Conservation (phyloP, 2,113 vertebrate species). For the Leucosticte australis region DNA sequence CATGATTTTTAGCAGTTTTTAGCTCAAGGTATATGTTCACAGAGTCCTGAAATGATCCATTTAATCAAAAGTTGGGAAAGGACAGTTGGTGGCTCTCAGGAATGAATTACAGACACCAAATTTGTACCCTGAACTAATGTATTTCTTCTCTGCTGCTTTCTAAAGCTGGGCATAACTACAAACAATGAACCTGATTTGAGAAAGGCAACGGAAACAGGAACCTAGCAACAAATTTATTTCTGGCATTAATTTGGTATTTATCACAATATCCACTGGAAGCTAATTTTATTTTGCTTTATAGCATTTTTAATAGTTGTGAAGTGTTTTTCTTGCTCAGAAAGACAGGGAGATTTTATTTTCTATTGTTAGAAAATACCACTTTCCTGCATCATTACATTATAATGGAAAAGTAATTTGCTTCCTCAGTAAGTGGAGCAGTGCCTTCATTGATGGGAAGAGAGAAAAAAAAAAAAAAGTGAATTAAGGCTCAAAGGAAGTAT, state of each 20-base stretch:
- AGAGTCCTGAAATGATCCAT: background rate
- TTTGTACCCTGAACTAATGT: background rate
- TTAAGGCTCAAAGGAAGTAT: conserved; percentile 23
- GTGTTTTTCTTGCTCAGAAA: conserved; percentile 36
- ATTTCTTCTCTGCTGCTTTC: background rate
- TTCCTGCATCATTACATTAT: conserved; percentile 22
- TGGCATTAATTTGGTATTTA: background rate
- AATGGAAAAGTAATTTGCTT: conserved; percentile 48
- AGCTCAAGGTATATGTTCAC: background rate
- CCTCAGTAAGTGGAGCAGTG: conserved; percentile 12
- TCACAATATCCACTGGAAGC: background rate
- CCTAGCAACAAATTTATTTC: background rate
- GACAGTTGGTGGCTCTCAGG: background rate
- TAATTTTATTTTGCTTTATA: background rate
- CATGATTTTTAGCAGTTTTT: background rate
- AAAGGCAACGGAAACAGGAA: background rate
- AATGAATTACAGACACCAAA: background rate
- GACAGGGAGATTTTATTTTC: background rate
- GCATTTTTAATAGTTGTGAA: background rate
- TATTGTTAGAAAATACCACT: conserved; percentile 18
- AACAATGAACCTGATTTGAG: background rate
- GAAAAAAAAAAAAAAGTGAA: background rate
- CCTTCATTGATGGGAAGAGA: background rate
- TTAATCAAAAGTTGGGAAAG: background rate
- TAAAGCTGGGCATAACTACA: background rate